Base-by-base conservation (phyloP, 1,140 invertebrate genomes). In the Drosophila carrolli region DNA sequence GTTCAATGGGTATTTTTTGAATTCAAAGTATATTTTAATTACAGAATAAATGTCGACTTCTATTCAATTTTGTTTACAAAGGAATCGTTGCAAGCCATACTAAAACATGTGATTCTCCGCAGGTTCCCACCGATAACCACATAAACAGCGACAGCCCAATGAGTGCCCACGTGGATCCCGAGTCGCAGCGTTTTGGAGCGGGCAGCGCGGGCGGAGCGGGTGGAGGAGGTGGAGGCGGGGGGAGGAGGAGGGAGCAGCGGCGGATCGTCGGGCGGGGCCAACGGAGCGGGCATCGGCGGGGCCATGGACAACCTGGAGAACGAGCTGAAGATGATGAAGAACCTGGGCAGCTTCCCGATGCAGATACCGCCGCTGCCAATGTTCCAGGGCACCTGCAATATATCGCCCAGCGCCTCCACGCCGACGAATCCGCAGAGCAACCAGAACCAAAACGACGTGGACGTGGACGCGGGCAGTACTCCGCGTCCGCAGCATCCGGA, bases 261-360 rank as follows among this genome's bases (percentile, higher is more conserved):
- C 5, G 55, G 67, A 4, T 57, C 76, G 8, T 74, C 57, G 2
- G 59, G 51, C n/a, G 61, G 62, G 0, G 35, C 60, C 2, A 80
- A 83, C 37, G 80, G 75, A 1, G 32, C 58, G 0, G 73, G 83
- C 40, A 86, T 86, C 23, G 75, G 61, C 0, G 68, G 74, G 0
- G 73, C 58, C 27, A 92, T 92, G 77, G 90, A 92, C 27, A 92
- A 85, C 13, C 59, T 92, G 46, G 92, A 92, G 65, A 92, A 91
- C 19, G 91, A 92, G 53, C 78, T 92, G 23, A 92, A 92, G 55
- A 91, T 92, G 83, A 92, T 92, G 91, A 92, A 92, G 61, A 92
- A 90, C 19, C 61, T 92, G 55, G 81, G 86, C 55, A 92, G 81
- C 41, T 92, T 92, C 48, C 91, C 92, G 2, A 92, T 92, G 91